A percentile compares a stretch with the other conserved stretches of the same genome.
phyloP scores from a whole-genome alignment of 2,113 vertebrate species.

The Loxodonta africana region DNA sequence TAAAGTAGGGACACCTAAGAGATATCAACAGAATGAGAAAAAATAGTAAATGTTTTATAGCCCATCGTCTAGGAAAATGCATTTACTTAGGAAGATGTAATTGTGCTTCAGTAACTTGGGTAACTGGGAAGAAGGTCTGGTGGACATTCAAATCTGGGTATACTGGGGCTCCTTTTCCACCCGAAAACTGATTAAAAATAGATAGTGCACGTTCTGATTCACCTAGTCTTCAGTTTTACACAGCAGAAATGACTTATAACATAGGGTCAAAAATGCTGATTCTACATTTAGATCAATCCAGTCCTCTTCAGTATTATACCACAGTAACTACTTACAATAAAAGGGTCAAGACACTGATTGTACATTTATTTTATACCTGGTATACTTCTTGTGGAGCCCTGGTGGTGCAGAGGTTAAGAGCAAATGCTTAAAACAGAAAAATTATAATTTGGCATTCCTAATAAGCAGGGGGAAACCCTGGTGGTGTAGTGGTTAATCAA shows the following conservation, averaged over 20 bases:
- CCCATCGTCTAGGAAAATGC: background rate
- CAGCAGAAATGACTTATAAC: slow-evolving; percentile 16
- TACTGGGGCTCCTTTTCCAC: background rate
- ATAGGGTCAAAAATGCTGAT: slow-evolving; percentile 32
- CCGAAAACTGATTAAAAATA: slow-evolving; percentile 5
- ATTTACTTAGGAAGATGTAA: background rate
- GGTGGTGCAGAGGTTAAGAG: too few relatives aligned
- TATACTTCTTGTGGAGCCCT: too few relatives aligned
- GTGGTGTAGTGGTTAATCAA: too few relatives aligned
- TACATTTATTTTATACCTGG: background rate
- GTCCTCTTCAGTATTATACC: background rate
- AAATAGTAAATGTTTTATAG: slow-evolving; percentile 11
- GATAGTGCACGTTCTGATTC: background rate
- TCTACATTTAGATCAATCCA: background rate
- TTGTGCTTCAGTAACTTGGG: background rate
- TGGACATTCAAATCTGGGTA: background rate
- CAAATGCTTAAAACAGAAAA: too few relatives aligned
- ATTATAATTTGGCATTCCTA: too few relatives aligned
- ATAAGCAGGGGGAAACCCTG: too few relatives aligned
- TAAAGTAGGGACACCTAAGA: background rate
- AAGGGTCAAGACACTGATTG: background rate
- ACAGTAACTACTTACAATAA: background rate
- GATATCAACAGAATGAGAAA: background rate
- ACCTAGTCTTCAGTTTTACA: slow-evolving; percentile 15
- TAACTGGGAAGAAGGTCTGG: background rate